Conservation (phyloP, 2,797 vertebrate species). For the Micrastur ruficollis region DNA sequence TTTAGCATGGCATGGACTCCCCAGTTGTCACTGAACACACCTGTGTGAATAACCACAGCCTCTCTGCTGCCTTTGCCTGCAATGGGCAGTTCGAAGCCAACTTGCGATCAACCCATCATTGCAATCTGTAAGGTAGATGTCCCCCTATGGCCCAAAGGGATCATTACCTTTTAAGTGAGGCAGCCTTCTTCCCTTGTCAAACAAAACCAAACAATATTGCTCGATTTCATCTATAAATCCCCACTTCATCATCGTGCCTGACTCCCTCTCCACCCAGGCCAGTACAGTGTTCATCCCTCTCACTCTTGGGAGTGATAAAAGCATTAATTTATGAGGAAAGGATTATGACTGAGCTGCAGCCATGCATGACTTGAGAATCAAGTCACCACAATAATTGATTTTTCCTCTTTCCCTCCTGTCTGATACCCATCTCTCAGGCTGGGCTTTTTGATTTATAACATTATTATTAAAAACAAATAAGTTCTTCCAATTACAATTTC, state of each 20-base stretch:
- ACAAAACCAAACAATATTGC: neutral
- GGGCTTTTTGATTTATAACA: conserved; percentile 7
- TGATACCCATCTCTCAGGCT: neutral
- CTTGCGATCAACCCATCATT: neutral
- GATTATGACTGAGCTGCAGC: neutral
- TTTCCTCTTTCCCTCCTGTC: neutral
- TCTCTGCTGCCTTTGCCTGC: neutral
- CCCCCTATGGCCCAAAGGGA: neutral
- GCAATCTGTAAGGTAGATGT: neutral
- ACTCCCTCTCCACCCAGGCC: neutral
- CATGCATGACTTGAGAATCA: neutral
- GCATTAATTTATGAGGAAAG: neutral
- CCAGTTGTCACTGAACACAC: neutral
- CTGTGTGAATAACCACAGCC: neutral
- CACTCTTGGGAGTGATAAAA: neutral
- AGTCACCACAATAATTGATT: conserved; percentile 8
- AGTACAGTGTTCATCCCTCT: neutral
- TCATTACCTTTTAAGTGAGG: neutral
- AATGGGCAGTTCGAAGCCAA: neutral
- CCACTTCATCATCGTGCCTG: fast-evolving
- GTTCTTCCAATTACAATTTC: conserved; percentile 45
- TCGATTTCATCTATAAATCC: neutral
- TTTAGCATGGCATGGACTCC: neutral
- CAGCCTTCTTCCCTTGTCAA: neutral
- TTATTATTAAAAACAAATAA: conserved; percentile 31